Conservation (phyloP, 2,797 vertebrate genomes). For the Eulemur albifrons region DNA sequence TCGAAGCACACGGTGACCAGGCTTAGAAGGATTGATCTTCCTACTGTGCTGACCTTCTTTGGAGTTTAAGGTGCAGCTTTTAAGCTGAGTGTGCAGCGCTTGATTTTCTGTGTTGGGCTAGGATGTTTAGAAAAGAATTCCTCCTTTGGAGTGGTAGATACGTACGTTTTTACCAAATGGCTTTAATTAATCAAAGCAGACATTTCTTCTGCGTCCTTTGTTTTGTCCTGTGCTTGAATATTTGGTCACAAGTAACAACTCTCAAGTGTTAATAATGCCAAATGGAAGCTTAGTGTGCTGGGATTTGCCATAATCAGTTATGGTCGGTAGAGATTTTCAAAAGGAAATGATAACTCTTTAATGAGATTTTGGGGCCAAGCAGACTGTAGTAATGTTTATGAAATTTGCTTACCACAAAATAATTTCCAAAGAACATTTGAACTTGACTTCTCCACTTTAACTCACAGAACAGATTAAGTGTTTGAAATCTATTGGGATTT, state of each 20-base stretch:
- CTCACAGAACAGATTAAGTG: neutral
- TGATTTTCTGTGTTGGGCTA: neutral
- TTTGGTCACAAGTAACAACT: neutral
- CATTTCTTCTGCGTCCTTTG: neutral
- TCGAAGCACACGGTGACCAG: neutral
- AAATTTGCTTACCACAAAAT: neutral
- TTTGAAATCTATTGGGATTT: neutral
- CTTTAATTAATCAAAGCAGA: neutral
- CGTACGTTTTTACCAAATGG: neutral
- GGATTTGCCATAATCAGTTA: neutral
- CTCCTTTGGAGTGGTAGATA: neutral
- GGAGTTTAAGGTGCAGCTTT: accelerated
- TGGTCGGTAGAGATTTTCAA: neutral
- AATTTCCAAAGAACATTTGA: neutral
- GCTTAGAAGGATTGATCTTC: neutral
- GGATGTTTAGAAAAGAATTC: neutral
- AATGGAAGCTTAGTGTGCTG: too few species aligned
- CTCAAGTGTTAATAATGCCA: neutral
- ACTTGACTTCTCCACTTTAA: neutral
- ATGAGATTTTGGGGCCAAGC: neutral
- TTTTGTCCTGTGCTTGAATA: neutral
- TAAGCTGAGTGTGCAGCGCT: neutral
- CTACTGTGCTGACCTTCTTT: neutral
- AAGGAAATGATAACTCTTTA: neutral
- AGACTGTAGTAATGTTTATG: neutral